phyloP scores from a whole-genome alignment of 2,888 invertebrate species.

The Listrodromus nycthemerus region DNA sequence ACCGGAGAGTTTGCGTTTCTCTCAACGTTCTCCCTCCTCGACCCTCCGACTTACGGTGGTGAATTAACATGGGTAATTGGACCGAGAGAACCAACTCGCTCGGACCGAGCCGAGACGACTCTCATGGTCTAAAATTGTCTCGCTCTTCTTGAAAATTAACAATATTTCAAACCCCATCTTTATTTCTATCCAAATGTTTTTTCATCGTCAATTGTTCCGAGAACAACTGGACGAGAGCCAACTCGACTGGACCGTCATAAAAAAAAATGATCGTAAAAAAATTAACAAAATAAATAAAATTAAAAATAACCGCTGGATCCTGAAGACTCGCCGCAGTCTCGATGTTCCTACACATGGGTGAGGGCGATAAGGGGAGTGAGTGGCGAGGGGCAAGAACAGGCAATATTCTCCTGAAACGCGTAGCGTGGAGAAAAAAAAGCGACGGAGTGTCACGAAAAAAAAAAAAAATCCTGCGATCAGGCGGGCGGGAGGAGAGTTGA shows the following conservation, averaged over 20 bases:
- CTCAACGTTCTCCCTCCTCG: constrained; percentile 3
- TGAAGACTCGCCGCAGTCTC: constrained; percentile 2
- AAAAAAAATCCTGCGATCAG: constrained; percentile 14
- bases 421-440: background rate
- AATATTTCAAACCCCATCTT: too few species aligned
- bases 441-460: constrained; percentile 26
- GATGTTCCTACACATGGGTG: background rate
- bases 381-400: background rate
- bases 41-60: background rate
- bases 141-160: too few species aligned
- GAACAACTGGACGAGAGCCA: too few species aligned
- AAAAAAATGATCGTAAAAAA: background rate
- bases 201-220: too few species aligned
- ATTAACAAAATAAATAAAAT: background rate
- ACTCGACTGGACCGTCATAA: background rate
- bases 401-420: background rate
- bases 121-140: background rate
- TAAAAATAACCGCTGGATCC: background rate
- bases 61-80: constrained; percentile 44
- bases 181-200: too few species aligned
- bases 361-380: too few species aligned
- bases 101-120: background rate
- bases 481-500: constrained; percentile 1
- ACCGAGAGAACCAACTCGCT: background rate
- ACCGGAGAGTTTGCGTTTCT: background rate